Conservation (phyloP, 2,113 vertebrate genomes). For the Solea solea region DNA sequence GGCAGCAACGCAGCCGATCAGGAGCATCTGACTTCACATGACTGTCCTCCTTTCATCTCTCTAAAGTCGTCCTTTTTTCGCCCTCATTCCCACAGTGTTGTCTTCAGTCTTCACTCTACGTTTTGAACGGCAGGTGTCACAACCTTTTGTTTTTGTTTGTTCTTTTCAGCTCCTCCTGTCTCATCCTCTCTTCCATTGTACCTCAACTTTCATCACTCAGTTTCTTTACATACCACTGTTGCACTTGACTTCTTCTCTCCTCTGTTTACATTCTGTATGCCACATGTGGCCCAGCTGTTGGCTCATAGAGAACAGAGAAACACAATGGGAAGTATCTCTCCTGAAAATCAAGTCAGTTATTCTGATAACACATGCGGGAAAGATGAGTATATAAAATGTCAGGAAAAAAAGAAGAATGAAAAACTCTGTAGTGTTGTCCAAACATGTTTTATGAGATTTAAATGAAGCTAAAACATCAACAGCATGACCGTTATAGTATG, state of each 20-base stretch:
- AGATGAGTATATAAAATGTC: slow-evolving; percentile 1
- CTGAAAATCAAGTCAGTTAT: slow-evolving; percentile 3
- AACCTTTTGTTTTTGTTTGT: not conserved
- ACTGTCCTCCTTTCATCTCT: slow-evolving; percentile 45
- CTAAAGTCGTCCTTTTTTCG: slow-evolving; percentile 1
- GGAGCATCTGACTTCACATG: slow-evolving; percentile 69
- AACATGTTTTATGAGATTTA: not conserved
- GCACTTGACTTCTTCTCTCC: not conserved
- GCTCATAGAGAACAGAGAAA: slow-evolving; percentile 10
- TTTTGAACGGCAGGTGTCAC: not conserved
- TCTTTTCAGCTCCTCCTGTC: not conserved
- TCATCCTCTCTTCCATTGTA: not conserved
- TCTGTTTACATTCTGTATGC: not conserved
- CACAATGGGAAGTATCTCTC: slow-evolving; percentile 25
- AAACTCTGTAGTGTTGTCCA: not conserved
- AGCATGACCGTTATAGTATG: no score
- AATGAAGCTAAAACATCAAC: not conserved
- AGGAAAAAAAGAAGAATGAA: slow-evolving; percentile 5
- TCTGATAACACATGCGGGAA: slow-evolving; percentile 1
- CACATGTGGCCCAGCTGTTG: slow-evolving; percentile 40
- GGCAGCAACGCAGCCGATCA: slow-evolving; percentile 68
- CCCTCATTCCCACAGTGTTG: not conserved
- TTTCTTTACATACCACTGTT: slow-evolving; percentile 5
- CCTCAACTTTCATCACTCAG: not conserved
- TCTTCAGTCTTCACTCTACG: not conserved